Evolutionary conservation across 2,797 vertebrate species (phyloP).

Genomic region (Poliocrania exsul): DNA sequence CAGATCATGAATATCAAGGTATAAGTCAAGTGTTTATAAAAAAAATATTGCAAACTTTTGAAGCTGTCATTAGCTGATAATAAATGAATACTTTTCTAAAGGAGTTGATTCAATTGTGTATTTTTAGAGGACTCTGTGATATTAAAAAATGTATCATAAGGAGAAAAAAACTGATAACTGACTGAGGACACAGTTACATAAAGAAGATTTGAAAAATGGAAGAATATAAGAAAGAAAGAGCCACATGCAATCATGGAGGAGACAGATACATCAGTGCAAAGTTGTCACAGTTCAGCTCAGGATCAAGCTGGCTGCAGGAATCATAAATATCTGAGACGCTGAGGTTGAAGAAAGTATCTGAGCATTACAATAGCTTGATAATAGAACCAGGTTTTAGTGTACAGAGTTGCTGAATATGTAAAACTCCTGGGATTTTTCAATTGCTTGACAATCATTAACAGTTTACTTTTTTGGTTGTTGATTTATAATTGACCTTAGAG

Average conservation of each 20-base stretch:
- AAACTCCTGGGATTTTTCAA: not conserved
- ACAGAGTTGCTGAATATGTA: not conserved
- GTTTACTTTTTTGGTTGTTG: not conserved
- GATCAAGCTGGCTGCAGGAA: constrained; percentile 51
- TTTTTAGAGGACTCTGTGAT: constrained; percentile 12
- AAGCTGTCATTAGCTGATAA: not conserved
- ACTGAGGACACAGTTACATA: constrained; percentile 15
- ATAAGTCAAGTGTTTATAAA: not conserved
- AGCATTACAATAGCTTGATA: not conserved
- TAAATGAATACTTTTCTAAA: constrained; percentile 5
- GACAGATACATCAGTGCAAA: constrained; percentile 31
- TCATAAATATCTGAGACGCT: constrained; percentile 49
- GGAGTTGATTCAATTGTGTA: not conserved
- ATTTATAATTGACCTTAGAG: not conserved
- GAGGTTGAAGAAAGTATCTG: constrained; percentile 42
- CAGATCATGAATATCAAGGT: not conserved
- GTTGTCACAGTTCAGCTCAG: constrained; percentile 51
- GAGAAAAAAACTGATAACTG: constrained; percentile 4
- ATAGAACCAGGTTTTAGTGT: not conserved
- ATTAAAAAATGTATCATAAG: constrained; percentile 3
- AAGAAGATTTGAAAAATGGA: constrained; percentile 42
- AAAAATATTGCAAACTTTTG: not conserved
- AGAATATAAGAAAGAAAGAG: constrained; percentile 17
- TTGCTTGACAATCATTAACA: not conserved
- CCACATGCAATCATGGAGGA: constrained; percentile 11